A percentile compares a stretch with the other conserved stretches of the same genome.
Conservation (phyloP, 2,113 vertebrate genomes). For the Pandion haliaetus region DNA sequence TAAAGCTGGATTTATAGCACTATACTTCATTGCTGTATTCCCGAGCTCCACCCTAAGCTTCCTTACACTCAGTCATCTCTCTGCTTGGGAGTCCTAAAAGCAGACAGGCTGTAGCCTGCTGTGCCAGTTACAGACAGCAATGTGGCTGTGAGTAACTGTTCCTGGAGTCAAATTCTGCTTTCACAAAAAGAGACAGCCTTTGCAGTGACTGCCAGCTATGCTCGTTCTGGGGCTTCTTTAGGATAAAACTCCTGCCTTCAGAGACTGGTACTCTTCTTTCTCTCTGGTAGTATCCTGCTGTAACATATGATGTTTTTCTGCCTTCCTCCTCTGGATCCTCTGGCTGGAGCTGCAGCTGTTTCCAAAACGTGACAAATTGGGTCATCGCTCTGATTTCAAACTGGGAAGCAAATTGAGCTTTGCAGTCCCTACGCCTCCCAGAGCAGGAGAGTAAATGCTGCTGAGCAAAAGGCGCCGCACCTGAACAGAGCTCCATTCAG, state of each 20-base stretch:
- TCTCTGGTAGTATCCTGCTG: background rate
- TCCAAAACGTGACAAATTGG: constrained; percentile 24
- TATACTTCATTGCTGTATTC: background rate
- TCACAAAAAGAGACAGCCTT: background rate
- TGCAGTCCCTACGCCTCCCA: background rate
- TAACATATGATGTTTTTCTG: background rate
- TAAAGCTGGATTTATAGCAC: constrained; percentile 13
- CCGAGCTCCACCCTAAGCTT: background rate
- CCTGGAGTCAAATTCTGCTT: background rate
- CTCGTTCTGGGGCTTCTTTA: background rate
- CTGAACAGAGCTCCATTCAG: background rate
- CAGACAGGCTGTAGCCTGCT: background rate
- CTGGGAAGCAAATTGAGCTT: background rate
- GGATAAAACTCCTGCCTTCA: background rate
- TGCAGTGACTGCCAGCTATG: background rate
- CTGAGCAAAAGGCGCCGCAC: background rate
- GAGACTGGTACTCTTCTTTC: background rate
- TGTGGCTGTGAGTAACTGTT: background rate
- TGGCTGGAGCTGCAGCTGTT: constrained; percentile 32
- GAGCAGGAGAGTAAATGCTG: background rate
- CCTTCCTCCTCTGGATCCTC: background rate
- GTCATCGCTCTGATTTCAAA: constrained; percentile 7
- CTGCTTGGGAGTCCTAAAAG: background rate
- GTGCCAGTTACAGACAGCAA: background rate
- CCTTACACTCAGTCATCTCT: background rate